Conservation (phyloP, 2,797 vertebrate genomes). For the Allobates femoralis region DNA sequence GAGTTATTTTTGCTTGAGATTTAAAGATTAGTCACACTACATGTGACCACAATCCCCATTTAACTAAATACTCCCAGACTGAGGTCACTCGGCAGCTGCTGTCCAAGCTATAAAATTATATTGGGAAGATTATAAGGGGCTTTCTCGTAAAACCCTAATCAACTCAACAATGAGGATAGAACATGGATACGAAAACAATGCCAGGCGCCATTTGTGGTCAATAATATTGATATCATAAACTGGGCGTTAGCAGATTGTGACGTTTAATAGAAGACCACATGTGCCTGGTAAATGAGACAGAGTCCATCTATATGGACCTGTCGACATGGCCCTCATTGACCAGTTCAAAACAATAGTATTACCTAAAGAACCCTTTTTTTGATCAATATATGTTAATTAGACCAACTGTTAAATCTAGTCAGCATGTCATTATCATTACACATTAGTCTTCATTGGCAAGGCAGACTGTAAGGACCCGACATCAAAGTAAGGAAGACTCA, state of each 20-base stretch:
- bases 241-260: not conserved
- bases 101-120: conserved; percentile 53
- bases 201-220: not conserved
- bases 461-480: not conserved
- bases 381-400: not conserved
- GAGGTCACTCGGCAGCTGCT: conserved; percentile 59
- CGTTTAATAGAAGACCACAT: not conserved
- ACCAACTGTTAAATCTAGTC: not conserved
- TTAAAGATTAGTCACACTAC: conserved; percentile 55
- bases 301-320: not conserved
- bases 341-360: not conserved
- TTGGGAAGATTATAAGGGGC: conserved; percentile 48
- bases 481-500: not conserved
- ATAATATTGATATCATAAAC: conserved; percentile 4
- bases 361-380: not conserved
- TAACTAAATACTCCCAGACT: conserved; percentile 51
- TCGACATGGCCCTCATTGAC: not conserved
- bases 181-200: not conserved
- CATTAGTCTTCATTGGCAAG: not conserved
- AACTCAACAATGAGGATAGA: conserved; percentile 45
- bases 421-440: not conserved
- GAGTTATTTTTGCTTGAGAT: conserved; percentile 42
- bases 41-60: conserved; percentile 49
- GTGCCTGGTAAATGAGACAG: not conserved
- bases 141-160: conserved; percentile 50